Base-by-base conservation (phyloP, 2,888 invertebrate genomes). In the Ectemnius lituratus region DNA sequence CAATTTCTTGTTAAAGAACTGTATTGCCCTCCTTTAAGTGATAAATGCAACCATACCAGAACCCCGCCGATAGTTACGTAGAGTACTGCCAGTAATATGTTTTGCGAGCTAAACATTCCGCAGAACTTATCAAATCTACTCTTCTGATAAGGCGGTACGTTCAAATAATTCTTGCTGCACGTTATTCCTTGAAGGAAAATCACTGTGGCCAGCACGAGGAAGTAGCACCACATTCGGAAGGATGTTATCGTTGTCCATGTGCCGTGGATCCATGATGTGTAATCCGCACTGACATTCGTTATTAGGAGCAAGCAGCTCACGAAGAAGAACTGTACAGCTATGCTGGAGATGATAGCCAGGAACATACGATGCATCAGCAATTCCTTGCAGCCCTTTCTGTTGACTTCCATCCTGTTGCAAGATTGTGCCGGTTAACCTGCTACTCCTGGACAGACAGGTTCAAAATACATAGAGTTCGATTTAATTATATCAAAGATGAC, bases 121-220 rank as follows among this genome's bases (percentile, higher is more conserved):
- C 94, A 86, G 64, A 96, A 91, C 91, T 94, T 94, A 2, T 93
- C 92, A 83, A 95, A 95, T 83, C 96, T 93, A 14, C 94, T 95
- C 52, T 93, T 92, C 76, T 93, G 93, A 84, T 94, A 95, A 0
- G 92, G 92, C 49, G 93, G 91, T 62, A 93, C 93, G 20, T 92
- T 91, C 27, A 95, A 92, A 82, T 95, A 95, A 79, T 94, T 94
- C 86, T 94, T 95, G 60, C 94, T 94, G 85, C 94, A 94, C 47
- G 95, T 92, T 56, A 95, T 91, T n/a, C 95, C 95, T 91, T 95
- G 95, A 5, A 94, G 92, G 74, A 95, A 93, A 11, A 95, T 94
- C 0, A 95, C 92, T 28, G 92, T 87, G 13, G 93, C 91, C 18
- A 96, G 92, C 0, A 95, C 93, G 28, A 94, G 89, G 60, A 95